Evolutionary conservation across 2,888 invertebrate genomes (phyloP).

Genomic region (Heteromurus nitidus): DNA sequence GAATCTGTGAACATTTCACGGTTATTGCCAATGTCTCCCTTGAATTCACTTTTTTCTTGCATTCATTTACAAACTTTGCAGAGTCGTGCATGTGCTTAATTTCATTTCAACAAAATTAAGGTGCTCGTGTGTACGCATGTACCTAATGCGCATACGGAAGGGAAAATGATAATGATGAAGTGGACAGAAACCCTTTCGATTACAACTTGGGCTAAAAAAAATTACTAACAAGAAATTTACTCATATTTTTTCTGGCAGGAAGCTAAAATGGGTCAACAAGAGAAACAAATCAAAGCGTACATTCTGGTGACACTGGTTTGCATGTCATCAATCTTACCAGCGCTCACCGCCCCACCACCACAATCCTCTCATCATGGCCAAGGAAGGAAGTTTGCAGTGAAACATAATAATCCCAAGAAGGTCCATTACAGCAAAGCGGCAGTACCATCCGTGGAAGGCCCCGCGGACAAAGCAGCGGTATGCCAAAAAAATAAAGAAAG

Average conservation of each 20-base stretch:
- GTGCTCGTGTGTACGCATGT: too few species aligned
- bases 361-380: constrained; percentile 69
- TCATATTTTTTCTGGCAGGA: not conserved
- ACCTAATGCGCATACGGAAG: too few species aligned
- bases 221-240: not conserved
- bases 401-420: constrained; percentile 92
- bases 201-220: too few species aligned
- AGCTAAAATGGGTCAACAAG: constrained; percentile 74
- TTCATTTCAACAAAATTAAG: too few species aligned
- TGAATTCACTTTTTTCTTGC: too few species aligned
- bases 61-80: too few species aligned
- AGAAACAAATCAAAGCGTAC: constrained; percentile 82
- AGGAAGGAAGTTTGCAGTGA: constrained; percentile 89
- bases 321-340: constrained; percentile 82
- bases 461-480: constrained; percentile 54
- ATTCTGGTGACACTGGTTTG: constrained; percentile 83
- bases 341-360: constrained; percentile 80
- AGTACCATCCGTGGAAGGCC: constrained; percentile 35
- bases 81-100: too few species aligned
- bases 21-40: too few species aligned
- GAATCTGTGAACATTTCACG: too few species aligned
- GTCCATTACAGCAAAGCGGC: constrained; percentile 76
- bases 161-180: too few species aligned
- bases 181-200: too few species aligned
- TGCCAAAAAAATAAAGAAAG: not conserved